Evolutionary conservation across 37 sponge, comb jelly and placozoan species (phyloP).

Genomic region (Crambe crambe): DNA sequence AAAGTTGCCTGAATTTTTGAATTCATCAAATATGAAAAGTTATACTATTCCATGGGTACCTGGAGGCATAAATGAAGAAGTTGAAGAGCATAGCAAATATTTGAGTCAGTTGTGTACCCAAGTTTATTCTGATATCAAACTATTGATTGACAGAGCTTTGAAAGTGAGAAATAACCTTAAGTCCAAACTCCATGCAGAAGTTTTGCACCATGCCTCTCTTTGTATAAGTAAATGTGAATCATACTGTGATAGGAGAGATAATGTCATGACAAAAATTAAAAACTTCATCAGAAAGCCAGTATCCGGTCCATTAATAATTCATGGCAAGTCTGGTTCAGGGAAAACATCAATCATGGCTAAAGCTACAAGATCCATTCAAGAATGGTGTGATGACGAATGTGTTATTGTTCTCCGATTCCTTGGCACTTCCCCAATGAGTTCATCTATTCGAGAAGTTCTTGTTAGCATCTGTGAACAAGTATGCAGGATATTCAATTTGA

Average conservation of each 20-base stretch:
- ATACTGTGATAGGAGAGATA: constrained; percentile 48
- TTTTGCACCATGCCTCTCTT: constrained; percentile 61
- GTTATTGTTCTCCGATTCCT: constrained; percentile 58
- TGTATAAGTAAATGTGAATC: constrained; percentile 49
- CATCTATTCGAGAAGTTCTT: constrained; percentile 50
- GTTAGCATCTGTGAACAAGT: constrained; percentile 63
- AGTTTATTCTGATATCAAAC: constrained; percentile 19
- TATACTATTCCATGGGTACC: constrained; percentile 52
- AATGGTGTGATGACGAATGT: constrained; percentile 9
- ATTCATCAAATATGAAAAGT: constrained; percentile 12
- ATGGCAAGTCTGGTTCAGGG: constrained; percentile 77
- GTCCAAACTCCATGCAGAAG: constrained; percentile 26
- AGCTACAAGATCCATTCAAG: background rate
- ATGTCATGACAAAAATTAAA: constrained; percentile 14
- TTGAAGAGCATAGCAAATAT: constrained; percentile 46
- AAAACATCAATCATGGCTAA: constrained; percentile 81
- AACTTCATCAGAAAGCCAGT: background rate
- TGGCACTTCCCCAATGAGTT: constrained; percentile 66
- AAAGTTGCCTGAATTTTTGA: constrained; percentile 35
- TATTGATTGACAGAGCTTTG: constrained; percentile 40
- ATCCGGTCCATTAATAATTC: constrained; percentile 47
- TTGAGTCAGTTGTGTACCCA: constrained; percentile 42
- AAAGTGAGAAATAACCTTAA: background rate
- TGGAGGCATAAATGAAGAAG: constrained; percentile 51
- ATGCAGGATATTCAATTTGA: constrained; percentile 19